Evolutionary conservation across 2,888 invertebrate genomes (phyloP).

Genomic region (Icerya purchasi): DNA sequence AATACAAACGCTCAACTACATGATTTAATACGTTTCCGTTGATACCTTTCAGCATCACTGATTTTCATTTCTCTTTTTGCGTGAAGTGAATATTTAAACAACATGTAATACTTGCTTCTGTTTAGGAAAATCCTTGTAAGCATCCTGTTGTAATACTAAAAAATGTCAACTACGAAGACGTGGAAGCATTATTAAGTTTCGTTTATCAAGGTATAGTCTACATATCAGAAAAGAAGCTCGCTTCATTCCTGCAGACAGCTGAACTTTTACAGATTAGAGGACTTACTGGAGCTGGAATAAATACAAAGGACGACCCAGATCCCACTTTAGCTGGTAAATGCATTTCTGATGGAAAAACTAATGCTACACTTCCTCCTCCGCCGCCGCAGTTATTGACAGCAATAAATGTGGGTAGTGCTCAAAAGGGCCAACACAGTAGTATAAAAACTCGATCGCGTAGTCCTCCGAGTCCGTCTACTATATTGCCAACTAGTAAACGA

Average conservation of each 20-base stretch:
- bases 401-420: constrained; percentile 4
- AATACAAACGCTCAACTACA: too few relatives aligned
- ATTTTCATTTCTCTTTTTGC: too few relatives aligned
- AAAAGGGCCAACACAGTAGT: constrained; percentile 4
- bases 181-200: constrained; percentile 42
- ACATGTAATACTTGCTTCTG: too few relatives aligned
- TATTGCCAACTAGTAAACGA: constrained; percentile 16
- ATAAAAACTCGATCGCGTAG: constrained; percentile 2
- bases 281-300: constrained; percentile 28
- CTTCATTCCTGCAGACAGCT: constrained; percentile 43
- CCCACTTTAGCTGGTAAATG: constrained; percentile 9
- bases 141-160: constrained; percentile 51
- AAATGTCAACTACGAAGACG: constrained; percentile 42
- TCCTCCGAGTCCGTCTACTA: constrained; percentile 10
- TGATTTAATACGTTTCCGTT: too few relatives aligned
- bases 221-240: constrained; percentile 40
- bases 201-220: constrained; percentile 53
- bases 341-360: constrained; percentile 4
- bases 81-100: too few relatives aligned
- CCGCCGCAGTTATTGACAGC: constrained; percentile 15
- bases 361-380: constrained; percentile 11
- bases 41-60: too few relatives aligned
- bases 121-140: constrained; percentile 52
- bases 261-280: constrained; percentile 44
- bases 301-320: constrained; percentile 9